Evolutionary conservation across 2,888 invertebrate genomes (phyloP).

Genomic region (Fragum sueziense): DNA sequence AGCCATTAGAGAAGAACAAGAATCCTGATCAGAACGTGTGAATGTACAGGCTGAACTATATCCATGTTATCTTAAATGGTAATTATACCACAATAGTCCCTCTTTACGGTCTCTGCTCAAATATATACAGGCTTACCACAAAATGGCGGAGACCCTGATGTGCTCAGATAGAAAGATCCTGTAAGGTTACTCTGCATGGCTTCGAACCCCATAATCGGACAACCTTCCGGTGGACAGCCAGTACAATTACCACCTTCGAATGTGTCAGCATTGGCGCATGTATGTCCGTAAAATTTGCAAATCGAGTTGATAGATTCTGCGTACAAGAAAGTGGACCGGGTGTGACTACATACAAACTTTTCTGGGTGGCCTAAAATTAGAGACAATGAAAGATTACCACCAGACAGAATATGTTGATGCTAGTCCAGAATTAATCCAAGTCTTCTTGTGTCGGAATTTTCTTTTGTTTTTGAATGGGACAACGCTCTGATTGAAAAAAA

Average conservation of each 20-base stretch:
- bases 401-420: too few relatives aligned
- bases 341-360: conserved; percentile 67
- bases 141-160: conserved; percentile 60
- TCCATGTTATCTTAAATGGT: too few relatives aligned
- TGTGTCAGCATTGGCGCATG: conserved; percentile 53
- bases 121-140: conserved; percentile 64
- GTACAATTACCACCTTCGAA: conserved; percentile 68
- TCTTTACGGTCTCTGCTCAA: too few relatives aligned
- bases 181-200: conserved; percentile 58
- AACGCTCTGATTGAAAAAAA: too few relatives aligned
- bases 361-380: conserved; percentile 34
- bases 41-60: too few relatives aligned
- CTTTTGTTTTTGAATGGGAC: too few relatives aligned
- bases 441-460: too few relatives aligned
- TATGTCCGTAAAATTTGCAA: conserved; percentile 64
- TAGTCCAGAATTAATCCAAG: too few relatives aligned
- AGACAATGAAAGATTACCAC: too few relatives aligned
- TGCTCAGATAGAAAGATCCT: conserved; percentile 70
- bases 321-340: conserved; percentile 56
- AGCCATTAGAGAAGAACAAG: too few relatives aligned
- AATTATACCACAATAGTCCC: too few relatives aligned
- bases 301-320: conserved; percentile 66
- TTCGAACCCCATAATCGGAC: conserved; percentile 72
- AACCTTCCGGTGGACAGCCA: conserved; percentile 64
- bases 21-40: too few relatives aligned